Base-by-base conservation (phyloP, 2,888 invertebrate species). In the Romanomermis culicivorax region DNA sequence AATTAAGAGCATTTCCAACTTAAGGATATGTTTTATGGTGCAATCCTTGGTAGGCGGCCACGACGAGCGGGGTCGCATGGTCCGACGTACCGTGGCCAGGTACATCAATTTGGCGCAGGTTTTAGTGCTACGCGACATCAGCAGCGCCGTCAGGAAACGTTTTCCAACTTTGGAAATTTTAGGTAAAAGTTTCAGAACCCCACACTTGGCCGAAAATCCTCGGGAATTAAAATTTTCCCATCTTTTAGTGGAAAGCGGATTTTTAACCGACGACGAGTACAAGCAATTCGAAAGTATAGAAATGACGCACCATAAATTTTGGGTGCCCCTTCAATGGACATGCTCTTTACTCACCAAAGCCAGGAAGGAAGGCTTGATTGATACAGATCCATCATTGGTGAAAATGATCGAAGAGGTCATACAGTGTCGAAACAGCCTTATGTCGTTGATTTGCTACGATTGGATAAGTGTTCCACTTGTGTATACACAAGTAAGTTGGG, bases 401-500 rank as follows among this genome's bases (percentile, higher is more conserved):
- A 7, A 23, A 27, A 49, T 49, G 50, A 29, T 51, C 24, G 23
- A 51, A 11, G 52, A 51, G 42, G 24, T 51, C n/a, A 17, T 36
- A 7, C 7, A 11, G 7, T 7, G 29, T 3, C 7, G 52, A 14
- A 36, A 20, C 4, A 20, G 3, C 23, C n/a, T 29, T 3, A 24
- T 4, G 11, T n/a, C 20, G n/a, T 58, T 68, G 47, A 65, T 64
- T 56, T 64, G 64, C 4, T 71, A 66, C 59, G 71, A 72, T 59
- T 71, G 71, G 70, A 68, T 72, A 45, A 69, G 67, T 23, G 65
- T 70, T 23, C 70, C 70, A n/a, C 57, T 70, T 1, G 69, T 70
- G 17, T 70, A 70, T 55, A 70, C 70, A 3, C 70, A 70, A 66
- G 69, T 69, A 59, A 57, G 51, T n/a, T n/a, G n/a, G n/a, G n/a